phyloP scores from a whole-genome alignment of 2,888 invertebrate genomes.

The Epinotia nisella region DNA sequence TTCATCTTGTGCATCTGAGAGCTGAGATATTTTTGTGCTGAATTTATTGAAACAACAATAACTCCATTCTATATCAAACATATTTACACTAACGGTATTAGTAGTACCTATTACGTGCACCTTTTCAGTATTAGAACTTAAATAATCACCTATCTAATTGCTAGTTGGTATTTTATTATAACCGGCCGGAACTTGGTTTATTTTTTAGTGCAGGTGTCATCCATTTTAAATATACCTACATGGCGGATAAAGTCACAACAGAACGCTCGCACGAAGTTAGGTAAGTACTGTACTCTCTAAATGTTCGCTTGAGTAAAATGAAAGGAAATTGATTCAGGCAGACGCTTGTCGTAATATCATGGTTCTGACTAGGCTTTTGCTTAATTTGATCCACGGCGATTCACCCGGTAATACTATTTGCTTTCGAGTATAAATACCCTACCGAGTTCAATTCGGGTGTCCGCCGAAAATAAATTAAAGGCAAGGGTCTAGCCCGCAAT shows the following conservation, averaged over 20 bases:
- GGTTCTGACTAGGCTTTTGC: not conserved
- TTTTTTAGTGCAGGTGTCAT: not conserved
- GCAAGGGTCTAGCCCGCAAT: not conserved
- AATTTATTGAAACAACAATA: not conserved
- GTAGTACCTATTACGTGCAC: not conserved
- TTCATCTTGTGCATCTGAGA: not conserved
- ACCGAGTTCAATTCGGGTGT: not conserved
- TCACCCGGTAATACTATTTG: conserved; percentile 12
- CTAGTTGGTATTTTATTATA: not conserved
- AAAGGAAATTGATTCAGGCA: not conserved
- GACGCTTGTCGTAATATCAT: not conserved
- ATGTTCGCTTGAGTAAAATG: not conserved
- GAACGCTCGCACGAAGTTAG: not conserved
- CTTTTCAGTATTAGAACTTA: not conserved
- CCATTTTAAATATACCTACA: not conserved
- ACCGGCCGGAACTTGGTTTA: not conserved
- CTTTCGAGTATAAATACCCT: not conserved
- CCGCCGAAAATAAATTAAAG: conserved; percentile 2
- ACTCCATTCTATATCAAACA: not conserved
- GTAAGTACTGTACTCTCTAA: no score
- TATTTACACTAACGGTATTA: not conserved
- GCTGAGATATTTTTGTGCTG: not conserved
- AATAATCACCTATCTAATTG: not conserved
- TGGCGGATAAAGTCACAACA: not conserved
- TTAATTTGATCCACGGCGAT: not conserved